These are phyloP conservation scores for Nephrocerus scutellatus DNA, from an alignment of 2,888 invertebrate genomes.

Conservation along the genomic window DNA sequence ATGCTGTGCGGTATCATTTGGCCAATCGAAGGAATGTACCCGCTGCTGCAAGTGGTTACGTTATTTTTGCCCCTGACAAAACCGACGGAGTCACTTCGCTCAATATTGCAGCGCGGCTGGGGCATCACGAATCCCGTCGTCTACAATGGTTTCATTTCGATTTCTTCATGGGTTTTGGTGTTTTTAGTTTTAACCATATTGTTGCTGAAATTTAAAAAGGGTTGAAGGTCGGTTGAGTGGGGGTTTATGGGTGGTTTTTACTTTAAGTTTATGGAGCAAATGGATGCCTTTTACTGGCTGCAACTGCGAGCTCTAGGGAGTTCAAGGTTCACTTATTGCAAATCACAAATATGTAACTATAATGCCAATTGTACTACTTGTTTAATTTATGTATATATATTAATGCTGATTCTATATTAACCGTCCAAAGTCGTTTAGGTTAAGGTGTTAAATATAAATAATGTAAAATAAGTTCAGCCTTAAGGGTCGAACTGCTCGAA, in stretches of 20 bases:
- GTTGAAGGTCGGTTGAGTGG: conserved; percentile 47
- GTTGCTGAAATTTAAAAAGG: conserved; percentile 76
- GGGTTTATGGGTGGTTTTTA: neutral
- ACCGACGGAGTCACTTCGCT: conserved; percentile 80
- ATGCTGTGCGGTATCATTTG: conserved; percentile 87
- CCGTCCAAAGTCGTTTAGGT: no score
- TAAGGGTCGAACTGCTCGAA: no score
- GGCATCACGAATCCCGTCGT: conserved; percentile 61
- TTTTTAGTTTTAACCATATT: conserved; percentile 68
- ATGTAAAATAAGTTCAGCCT: no score
- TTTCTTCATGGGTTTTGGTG: conserved; percentile 69
- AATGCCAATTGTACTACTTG: no score
- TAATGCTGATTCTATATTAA: no score
- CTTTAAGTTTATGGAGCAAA: no score
- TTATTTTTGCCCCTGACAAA: conserved; percentile 77
- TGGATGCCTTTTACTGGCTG: no score
- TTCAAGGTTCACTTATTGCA: no score
- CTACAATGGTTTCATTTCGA: conserved; percentile 74
- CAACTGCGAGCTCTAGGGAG: no score
- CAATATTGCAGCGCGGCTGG: conserved; percentile 81
- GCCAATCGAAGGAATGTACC: conserved; percentile 91
- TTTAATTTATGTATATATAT: no score
- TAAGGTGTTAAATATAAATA: no score
- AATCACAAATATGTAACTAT: no score
- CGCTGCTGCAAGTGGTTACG: conserved; percentile 62